These are phyloP conservation scores for Tokudaia muenninki DNA, from an alignment of 2,797 vertebrate species.

Conservation along the genomic window DNA sequence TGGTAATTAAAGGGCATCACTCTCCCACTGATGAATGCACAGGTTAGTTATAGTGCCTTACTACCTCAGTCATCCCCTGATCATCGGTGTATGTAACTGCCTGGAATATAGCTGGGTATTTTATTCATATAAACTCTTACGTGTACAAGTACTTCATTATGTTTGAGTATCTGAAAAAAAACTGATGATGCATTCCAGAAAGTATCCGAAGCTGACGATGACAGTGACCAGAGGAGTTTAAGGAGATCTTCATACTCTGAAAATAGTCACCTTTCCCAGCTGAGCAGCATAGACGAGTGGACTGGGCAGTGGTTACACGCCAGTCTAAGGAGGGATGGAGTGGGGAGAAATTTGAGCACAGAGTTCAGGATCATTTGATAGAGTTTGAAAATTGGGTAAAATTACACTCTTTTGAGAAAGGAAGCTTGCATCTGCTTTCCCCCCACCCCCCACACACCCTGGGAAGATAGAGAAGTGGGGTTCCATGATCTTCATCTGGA, in stretches of 20 bases:
- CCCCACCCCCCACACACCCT: not conserved
- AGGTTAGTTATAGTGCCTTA: constrained; percentile 11
- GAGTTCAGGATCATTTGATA: not conserved
- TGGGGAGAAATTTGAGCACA: not conserved
- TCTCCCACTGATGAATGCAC: not conserved
- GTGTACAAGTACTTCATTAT: not conserved
- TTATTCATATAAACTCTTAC: constrained; percentile 22
- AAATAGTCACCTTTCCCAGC: not conserved
- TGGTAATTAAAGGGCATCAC: constrained; percentile 13
- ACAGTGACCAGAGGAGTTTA: not conserved
- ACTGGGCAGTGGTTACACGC: not conserved
- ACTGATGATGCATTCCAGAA: constrained; percentile 41
- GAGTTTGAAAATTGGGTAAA: not conserved
- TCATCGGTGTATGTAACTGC: not conserved
- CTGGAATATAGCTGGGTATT: constrained; percentile 6
- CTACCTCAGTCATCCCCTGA: not conserved
- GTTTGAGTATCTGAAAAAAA: constrained; percentile 30
- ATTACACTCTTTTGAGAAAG: constrained; percentile 46
- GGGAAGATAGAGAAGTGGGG: not conserved
- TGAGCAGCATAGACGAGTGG: not conserved
- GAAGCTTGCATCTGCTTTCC: constrained; percentile 29
- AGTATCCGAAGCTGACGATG: not conserved
- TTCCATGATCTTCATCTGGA: not conserved
- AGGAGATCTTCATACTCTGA: not conserved
- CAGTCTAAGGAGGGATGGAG: not conserved